Evolutionary conservation across 1,140 invertebrate species (phyloP).

Genomic region (Meteorus sp.): DNA sequence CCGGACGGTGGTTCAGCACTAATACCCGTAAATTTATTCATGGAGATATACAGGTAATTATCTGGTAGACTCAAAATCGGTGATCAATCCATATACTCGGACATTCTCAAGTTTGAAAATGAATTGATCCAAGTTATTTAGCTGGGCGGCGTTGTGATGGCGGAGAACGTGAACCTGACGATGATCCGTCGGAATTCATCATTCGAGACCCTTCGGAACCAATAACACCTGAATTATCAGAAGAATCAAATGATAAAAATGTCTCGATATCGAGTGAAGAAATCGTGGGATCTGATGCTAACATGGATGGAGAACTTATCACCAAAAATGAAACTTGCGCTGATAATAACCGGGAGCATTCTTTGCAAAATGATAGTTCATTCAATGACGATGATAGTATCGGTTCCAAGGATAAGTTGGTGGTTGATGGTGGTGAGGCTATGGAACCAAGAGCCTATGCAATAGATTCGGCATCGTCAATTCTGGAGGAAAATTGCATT

Average conservation of each 20-base stretch:
- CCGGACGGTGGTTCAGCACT: constrained; percentile 80
- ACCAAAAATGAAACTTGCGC: no score
- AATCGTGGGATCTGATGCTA: constrained; percentile 42
- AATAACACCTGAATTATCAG: constrained; percentile 10
- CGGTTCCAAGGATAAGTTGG: no score
- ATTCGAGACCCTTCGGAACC: constrained; percentile 13
- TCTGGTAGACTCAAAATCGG: not conserved
- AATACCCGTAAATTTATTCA: constrained; percentile 72
- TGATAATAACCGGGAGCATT: no score
- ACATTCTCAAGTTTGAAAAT: no score
- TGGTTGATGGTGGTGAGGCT: not conserved
- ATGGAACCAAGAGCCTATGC: not conserved
- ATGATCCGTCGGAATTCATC: constrained; percentile 31
- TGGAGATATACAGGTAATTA: constrained; percentile 64
- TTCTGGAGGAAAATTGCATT: not conserved
- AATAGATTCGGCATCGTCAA: no score
- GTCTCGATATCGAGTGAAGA: constrained; percentile 42
- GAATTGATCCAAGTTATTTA: constrained; percentile 47
- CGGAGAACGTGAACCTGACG: constrained; percentile 30
- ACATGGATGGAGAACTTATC: constrained; percentile 41
- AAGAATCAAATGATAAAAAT: constrained; percentile 16
- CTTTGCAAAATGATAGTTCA: no score
- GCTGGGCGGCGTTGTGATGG: constrained; percentile 50
- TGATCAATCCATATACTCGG: no score
- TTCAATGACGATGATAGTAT: no score